A percentile compares a stretch with the other conserved stretches of the same genome.
Evolutionary conservation across 2,113 vertebrate species (phyloP).

Genomic region (Naja naja): DNA sequence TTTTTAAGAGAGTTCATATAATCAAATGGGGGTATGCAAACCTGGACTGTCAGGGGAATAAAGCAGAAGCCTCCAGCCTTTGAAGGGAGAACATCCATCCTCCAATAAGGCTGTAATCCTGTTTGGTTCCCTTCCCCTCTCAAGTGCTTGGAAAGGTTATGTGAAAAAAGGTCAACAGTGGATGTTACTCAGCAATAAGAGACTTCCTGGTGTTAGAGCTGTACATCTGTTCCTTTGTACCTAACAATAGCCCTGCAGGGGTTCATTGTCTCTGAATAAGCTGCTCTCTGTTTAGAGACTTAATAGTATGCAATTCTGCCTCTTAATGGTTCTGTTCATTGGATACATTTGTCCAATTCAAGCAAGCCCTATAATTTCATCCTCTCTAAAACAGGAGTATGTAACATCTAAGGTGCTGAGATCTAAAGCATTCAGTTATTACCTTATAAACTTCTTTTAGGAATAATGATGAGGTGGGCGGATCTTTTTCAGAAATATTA

Average conservation of each 20-base stretch:
- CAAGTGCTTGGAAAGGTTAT: constrained; percentile 10
- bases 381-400: too few relatives aligned
- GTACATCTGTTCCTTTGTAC: not conserved
- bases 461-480: not conserved
- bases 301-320: not conserved
- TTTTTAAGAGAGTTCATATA: not conserved
- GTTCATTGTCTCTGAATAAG: not conserved
- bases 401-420: not conserved
- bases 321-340: not conserved
- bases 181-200: not conserved
- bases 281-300: not conserved
- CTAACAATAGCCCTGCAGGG: not conserved
- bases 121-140: not conserved
- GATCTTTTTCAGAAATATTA: not conserved
- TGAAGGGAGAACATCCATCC: not conserved
- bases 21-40: not conserved
- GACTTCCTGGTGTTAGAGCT: not conserved
- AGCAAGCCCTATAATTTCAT: not conserved
- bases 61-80: not conserved
- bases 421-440: not conserved
- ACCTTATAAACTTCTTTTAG: fast-evolving
- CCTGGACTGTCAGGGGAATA: not conserved
- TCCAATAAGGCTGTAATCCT: not conserved
- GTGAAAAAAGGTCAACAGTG: not conserved
- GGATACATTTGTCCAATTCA: not conserved